A percentile compares a stretch with the other conserved stretches of the same genome.
phyloP scores from a whole-genome alignment of 2,113 vertebrate species.

The Regulus satrapa region DNA sequence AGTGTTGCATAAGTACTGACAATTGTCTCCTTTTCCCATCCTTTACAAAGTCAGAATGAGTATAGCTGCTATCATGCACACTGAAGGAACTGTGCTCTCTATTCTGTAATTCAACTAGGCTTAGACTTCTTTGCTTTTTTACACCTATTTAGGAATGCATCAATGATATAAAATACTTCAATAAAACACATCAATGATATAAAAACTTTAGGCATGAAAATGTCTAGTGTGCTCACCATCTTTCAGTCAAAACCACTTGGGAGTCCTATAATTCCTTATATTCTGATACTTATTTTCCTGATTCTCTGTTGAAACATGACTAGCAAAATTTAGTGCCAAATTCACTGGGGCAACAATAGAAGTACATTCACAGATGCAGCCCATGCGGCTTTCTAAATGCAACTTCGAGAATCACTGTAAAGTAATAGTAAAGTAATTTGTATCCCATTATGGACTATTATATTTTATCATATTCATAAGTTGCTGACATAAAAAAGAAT shows the following conservation, averaged over 20 bases:
- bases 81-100: conserved; percentile 24
- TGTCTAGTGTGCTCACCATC: background rate
- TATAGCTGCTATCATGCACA: background rate
- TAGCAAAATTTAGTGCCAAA: background rate
- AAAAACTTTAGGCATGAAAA: background rate
- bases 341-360: background rate
- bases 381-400: background rate
- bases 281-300: background rate
- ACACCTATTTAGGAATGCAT: conserved; percentile 17
- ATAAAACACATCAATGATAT: background rate
- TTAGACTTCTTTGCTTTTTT: conserved; percentile 18
- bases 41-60: background rate
- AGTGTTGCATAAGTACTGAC: conserved; percentile 27
- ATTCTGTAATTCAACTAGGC: background rate
- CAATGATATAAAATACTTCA: background rate
- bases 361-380: background rate
- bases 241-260: background rate
- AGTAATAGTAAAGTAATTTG: background rate
- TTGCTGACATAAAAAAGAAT: background rate
- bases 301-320: background rate
- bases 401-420: background rate
- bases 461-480: background rate
- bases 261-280: background rate
- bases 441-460: background rate
- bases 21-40: conserved; percentile 2